Conservation (phyloP, 2,888 invertebrate species). For the Drosophila meridiana region DNA sequence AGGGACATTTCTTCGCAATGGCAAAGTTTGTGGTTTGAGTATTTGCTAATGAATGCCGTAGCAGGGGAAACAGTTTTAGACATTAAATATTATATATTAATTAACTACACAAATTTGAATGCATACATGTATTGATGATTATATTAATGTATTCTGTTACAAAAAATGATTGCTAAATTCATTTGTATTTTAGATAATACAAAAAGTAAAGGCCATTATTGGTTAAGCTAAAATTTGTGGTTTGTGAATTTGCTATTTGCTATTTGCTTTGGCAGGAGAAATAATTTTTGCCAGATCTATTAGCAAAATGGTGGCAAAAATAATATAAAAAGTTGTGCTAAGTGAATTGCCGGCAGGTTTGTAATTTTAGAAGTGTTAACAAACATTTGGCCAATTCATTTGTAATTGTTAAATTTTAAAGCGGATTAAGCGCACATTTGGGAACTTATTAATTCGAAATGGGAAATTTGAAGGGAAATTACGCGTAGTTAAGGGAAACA, state of each 20-base stretch:
- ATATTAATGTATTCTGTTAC: too few relatives aligned
- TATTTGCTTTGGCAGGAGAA: neutral
- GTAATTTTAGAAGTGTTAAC: neutral
- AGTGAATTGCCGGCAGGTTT: neutral
- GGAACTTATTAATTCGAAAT: neutral
- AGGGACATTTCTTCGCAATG: neutral
- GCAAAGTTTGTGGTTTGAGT: neutral
- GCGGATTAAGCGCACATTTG: too few relatives aligned
- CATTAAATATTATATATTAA: too few relatives aligned
- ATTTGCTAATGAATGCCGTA: neutral
- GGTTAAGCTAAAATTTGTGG: neutral
- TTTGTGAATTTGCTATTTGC: neutral
- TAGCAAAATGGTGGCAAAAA: neutral
- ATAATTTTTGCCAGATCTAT: neutral
- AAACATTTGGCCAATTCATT: neutral
- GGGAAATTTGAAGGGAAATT: neutral
- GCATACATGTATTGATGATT: too few relatives aligned
- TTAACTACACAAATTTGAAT: too few relatives aligned
- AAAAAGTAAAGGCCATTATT: too few relatives aligned
- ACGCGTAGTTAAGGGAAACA: neutral
- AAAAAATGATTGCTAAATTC: too few relatives aligned
- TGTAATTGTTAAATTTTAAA: neutral
- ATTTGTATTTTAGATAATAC: neutral
- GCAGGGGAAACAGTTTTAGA: too few relatives aligned
- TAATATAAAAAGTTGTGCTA: neutral